These are phyloP conservation scores for Carollia perspicillata DNA, from an alignment of 2,113 vertebrate species.

Conservation along the genomic window DNA sequence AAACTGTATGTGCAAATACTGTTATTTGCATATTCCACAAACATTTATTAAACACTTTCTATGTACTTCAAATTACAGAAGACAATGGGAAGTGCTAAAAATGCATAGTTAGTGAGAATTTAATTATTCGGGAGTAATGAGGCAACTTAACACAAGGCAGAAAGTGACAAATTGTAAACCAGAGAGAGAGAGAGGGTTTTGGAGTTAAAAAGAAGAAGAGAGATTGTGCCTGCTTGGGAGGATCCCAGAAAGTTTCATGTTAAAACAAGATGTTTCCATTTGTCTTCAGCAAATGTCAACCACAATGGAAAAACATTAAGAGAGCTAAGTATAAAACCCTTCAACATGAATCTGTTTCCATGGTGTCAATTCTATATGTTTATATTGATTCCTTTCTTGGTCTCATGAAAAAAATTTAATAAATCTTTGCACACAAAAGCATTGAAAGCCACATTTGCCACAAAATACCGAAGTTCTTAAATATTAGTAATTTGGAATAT, in stretches of 20 bases:
- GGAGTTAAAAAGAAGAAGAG: constrained; percentile 34
- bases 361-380: constrained; percentile 55
- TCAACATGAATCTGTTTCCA: constrained; percentile 46
- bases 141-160: not conserved
- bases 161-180: not conserved
- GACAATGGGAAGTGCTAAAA: not conserved
- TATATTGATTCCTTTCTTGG: constrained; percentile 1
- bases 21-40: not conserved
- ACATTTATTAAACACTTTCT: not conserved
- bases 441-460: not conserved
- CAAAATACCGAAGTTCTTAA: constrained; percentile 30
- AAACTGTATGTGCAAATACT: not conserved
- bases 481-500: constrained; percentile 40
- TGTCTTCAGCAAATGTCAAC: constrained; percentile 51
- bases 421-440: constrained; percentile 1
- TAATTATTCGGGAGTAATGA: not conserved
- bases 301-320: constrained; percentile 45
- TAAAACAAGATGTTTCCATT: constrained; percentile 52
- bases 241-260: constrained; percentile 44
- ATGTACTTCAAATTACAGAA: not conserved
- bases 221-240: not conserved
- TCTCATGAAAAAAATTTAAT: constrained; percentile 30
- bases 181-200: not conserved
- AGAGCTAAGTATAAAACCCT: constrained; percentile 38
- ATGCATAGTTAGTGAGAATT: not conserved